Evolutionary conservation across 1,140 invertebrate species (phyloP), one percentile per base, ranked within the genome.

Genomic region (Drosophila subobscura): DNA sequence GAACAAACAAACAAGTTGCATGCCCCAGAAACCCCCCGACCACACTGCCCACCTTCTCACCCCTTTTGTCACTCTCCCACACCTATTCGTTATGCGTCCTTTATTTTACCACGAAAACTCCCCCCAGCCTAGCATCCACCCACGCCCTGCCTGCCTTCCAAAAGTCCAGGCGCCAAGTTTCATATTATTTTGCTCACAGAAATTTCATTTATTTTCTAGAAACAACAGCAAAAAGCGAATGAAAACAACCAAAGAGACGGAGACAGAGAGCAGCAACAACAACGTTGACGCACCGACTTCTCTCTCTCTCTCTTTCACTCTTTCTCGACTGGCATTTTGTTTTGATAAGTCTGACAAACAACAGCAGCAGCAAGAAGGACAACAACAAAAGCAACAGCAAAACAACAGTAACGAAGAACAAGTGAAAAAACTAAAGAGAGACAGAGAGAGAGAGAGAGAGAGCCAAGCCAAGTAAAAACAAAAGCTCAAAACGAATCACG

Each of bases 301-400:
- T 16, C 4, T 10, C 29, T 10, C 50, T 5, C 29, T 7, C 27
- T 37, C 10, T 7, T 7, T 29, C 27, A 2, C 27, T 25, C 47
- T 7, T n/a, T 50, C 58, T 42, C 53, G 10, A 37, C 72, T 78
- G 68, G 68, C 73, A 85, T 74, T 80, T 88, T 88, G 79, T 88
- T 88, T 81, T 88, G 83, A 86, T 78, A 86, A 88, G 60, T 81
- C 83, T 78, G 78, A 72, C 78, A 79, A 78, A 78, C 79, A 83
- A 60, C 58, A 79, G 50, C 53, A 63, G 40, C 54, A 58, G 25
- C 25, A 37, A 37, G 33, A 37, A 37, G 33, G 33, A 50, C 58
- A 54, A 29, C 41, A 53, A 47, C 53, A 65, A 64, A 49, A 72
- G 72, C 68, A 72, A 79, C 54, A 67, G 73, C 72, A 79, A 79